A percentile compares a stretch with the other conserved stretches of the same genome.
Conservation (phyloP, 2,113 vertebrate genomes). For the Phrynocephalus versicolor region DNA sequence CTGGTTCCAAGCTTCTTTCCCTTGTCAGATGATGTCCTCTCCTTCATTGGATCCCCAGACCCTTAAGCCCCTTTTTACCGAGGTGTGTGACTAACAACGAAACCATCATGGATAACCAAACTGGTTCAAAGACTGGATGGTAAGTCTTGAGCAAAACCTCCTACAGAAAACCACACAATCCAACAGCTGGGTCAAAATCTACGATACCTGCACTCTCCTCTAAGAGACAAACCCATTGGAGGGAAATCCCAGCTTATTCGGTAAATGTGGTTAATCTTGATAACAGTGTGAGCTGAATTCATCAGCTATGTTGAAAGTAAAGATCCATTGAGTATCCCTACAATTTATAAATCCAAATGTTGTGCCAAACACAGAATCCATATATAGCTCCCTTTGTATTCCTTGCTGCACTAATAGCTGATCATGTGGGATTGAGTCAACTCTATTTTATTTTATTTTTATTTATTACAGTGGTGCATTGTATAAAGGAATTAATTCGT, state of each 20-base stretch:
- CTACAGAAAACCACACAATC: neutral
- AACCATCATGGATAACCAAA: neutral
- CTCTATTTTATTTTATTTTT: too few relatives aligned
- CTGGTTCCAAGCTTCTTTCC: accelerated
- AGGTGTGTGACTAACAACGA: neutral
- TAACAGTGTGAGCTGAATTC: neutral
- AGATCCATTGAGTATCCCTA: neutral
- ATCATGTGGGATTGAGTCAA: too few relatives aligned
- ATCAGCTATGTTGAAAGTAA: neutral
- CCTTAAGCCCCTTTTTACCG: neutral
- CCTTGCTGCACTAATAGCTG: too few relatives aligned
- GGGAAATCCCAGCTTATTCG: neutral
- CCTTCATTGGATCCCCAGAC: neutral
- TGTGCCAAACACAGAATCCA: neutral
- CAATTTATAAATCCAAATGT: neutral
- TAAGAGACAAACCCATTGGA: neutral
- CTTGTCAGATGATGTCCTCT: conserved; percentile 34
- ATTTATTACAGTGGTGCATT: too few relatives aligned
- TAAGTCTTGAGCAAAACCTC: neutral
- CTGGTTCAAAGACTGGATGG: neutral
- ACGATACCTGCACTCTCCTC: neutral
- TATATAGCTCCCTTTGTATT: neutral
- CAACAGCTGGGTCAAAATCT: neutral
- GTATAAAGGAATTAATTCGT: too few relatives aligned
- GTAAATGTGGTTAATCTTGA: neutral